Evolutionary conservation across 2,888 invertebrate species (phyloP).

Genomic region (Eristalis arbustorum): DNA sequence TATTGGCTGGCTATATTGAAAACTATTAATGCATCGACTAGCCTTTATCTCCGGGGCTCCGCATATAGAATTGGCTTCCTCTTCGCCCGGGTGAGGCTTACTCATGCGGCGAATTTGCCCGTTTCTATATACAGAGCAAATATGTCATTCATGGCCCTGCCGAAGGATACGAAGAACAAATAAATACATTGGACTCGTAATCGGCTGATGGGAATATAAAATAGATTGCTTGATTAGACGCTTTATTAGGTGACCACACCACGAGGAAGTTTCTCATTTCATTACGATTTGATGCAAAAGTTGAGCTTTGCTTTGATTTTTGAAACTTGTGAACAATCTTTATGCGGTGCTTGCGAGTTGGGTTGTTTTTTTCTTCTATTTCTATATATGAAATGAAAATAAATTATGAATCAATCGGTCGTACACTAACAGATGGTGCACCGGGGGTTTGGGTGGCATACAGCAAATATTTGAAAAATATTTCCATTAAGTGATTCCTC

Average conservation of each 20-base stretch:
- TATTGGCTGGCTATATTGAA: background rate
- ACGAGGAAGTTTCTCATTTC: constrained; percentile 13
- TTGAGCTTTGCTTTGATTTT: constrained; percentile 13
- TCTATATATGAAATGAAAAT: constrained; percentile 11
- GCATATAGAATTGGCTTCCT: background rate
- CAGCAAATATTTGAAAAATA: constrained; percentile 56
- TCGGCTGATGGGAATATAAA: constrained; percentile 8
- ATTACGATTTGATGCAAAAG: constrained; percentile 39
- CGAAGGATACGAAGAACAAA: background rate
- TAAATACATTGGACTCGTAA: constrained; percentile 14
- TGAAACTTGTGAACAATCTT: constrained; percentile 18
- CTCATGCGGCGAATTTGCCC: background rate
- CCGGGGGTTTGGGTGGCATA: background rate
- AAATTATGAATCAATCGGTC: constrained; percentile 5
- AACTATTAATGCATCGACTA: background rate
- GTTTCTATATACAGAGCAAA: background rate
- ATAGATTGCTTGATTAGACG: constrained; percentile 7
- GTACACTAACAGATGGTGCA: background rate
- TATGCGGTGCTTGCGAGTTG: constrained; percentile 24
- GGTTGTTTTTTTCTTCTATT: background rate
- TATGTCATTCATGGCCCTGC: background rate
- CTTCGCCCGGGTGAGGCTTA: background rate
- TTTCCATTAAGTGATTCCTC: constrained; percentile 55
- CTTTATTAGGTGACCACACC: constrained; percentile 29
- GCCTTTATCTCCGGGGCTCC: background rate